These are phyloP conservation scores for Leptoteleia sp. DNA, from an alignment of 1,140 invertebrate genomes.

Conservation along the genomic window DNA sequence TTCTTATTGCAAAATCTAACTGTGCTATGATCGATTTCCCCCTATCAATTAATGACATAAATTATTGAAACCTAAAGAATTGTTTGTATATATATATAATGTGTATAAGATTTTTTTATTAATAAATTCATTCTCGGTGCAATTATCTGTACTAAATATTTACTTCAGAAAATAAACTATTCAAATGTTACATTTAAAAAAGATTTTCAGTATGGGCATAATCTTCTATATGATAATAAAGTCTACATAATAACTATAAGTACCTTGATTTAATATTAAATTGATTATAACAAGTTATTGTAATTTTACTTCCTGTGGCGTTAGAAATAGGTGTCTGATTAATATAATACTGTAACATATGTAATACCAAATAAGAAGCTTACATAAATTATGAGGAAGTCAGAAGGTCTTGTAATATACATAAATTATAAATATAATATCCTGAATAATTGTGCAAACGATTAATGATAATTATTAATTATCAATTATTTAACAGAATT, in stretches of 20 bases:
- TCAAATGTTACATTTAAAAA: background rate
- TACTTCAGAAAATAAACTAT: too few relatives aligned
- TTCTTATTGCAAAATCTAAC: conserved; percentile 18
- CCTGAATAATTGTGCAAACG: too few relatives aligned
- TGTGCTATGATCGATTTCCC: too few relatives aligned
- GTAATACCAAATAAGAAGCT: conserved; percentile 16
- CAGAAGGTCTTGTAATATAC: background rate
- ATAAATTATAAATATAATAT: background rate
- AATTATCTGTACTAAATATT: too few relatives aligned
- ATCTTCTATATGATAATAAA: background rate
- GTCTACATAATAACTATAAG: background rate
- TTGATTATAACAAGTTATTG: background rate
- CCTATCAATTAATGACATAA: conserved; percentile 12
- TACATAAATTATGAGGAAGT: conserved; percentile 16
- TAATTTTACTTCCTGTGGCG: background rate
- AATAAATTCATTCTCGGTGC: too few relatives aligned
- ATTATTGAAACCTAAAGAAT: background rate
- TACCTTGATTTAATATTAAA: background rate
- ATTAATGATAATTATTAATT: too few relatives aligned
- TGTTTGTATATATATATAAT: background rate
- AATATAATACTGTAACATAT: background rate
- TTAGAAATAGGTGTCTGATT: conserved; percentile 2
- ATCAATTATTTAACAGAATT: too few relatives aligned
- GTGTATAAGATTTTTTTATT: too few relatives aligned
- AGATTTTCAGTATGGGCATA: background rate